Percentiles rank a stretch among this genome's conserved stretches.
These are phyloP conservation scores for Pipistrellus pipistrellus DNA, from an alignment of 2,797 vertebrate genomes.

Conservation along the genomic window DNA sequence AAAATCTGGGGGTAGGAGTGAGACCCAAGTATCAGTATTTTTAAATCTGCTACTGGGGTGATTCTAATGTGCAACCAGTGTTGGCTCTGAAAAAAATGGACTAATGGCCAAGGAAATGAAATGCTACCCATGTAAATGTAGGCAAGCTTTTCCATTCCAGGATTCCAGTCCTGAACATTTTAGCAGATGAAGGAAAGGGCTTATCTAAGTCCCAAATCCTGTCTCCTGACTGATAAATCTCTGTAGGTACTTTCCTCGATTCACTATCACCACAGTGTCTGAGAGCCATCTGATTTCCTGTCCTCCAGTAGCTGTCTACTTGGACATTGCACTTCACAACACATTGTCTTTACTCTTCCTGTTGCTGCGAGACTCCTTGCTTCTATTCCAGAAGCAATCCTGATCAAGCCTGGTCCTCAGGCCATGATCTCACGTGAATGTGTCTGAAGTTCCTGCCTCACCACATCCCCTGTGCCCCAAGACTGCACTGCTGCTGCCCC, in stretches of 20 bases:
- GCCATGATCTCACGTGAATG: background rate
- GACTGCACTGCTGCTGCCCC: fast-evolving
- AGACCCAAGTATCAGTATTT: background rate
- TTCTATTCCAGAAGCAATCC: background rate
- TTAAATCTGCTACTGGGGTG: background rate
- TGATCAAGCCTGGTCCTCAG: background rate
- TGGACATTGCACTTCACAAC: background rate
- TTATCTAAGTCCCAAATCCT: background rate
- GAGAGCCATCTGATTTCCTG: background rate
- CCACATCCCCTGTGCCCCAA: fast-evolving
- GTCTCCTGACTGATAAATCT: background rate
- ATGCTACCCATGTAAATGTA: background rate
- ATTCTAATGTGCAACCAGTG: background rate
- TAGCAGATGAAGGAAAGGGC: background rate
- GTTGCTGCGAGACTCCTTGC: background rate
- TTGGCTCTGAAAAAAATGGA: background rate
- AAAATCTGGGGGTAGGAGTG: background rate
- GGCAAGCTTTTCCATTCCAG: background rate
- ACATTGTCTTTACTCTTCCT: background rate
- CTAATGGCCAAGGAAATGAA: background rate
- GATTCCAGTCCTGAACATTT: background rate
- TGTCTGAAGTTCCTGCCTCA: background rate
- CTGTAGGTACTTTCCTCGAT: background rate
- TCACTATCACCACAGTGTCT: background rate
- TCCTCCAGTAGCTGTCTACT: background rate